Base-by-base conservation (phyloP, 2,113 vertebrate species). In the Gobio gobio region DNA sequence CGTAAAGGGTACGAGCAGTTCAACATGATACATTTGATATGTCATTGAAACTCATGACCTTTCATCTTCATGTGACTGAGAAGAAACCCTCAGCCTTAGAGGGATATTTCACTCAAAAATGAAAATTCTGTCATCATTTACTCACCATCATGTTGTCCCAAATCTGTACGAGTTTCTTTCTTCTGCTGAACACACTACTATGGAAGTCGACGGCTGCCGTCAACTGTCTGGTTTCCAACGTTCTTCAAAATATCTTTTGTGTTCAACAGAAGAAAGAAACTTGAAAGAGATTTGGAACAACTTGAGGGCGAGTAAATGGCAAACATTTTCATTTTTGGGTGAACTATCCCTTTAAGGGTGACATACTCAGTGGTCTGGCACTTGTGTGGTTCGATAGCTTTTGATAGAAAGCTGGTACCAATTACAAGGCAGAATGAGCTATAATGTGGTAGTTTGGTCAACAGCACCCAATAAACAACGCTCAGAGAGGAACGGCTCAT, bases 361-460 rank as follows among this genome's bases (percentile, higher is more conserved):
- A 47, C 26, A 5, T 29, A 47, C 12, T 40, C 29, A 63, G 59
- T 74, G 58, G 24, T 86, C 85, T 86, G 85, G 85, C 85, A 86
- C 85, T 86, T 86, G 78, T 80, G 84, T 86, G 85, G 85, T 81
- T 80, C 66, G 63, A 43, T 85, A 47, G 75, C 84, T 85, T 79
- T 29, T 26, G 66, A 79, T 61, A 40, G 18, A 74, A 80, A 61
- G 36, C 68, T 80, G 63, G 51, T 72, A 79, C 76, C 49, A 78
- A 79, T 78, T 72, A 73, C 84, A 81, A 75, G 78, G 78, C 58
- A 76, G 64, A 82, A 51, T 76, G 29, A 76, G 72, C 78, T 74
- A 54, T 73, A 54, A 51, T 56, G 58, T 75, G 61, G 61, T 86
- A 76, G 72, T 43, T 64, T 40, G 56, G 45, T 33, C 43, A 76